Conservation (phyloP, 2,113 vertebrate species). For the Melanotaenia duboulayi region DNA sequence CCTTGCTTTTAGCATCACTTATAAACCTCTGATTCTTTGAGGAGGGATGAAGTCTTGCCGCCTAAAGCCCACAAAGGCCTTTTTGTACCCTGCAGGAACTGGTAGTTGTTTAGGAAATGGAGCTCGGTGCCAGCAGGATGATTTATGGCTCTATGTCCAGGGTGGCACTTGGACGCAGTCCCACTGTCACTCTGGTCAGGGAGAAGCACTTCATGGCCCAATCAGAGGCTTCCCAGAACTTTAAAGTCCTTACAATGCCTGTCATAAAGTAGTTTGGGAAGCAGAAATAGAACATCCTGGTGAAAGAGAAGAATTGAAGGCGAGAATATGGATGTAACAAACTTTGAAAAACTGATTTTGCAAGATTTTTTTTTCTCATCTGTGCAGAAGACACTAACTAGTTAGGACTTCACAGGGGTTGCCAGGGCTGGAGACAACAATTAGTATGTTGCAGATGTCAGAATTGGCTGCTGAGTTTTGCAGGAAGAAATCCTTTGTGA, state of each 20-base stretch:
- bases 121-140: slow-evolving; percentile 91
- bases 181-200: slow-evolving; percentile 93
- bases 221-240: slow-evolving; percentile 88
- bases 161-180: slow-evolving; percentile 94
- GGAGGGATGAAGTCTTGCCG: slow-evolving; percentile 72
- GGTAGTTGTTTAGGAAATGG: slow-evolving; percentile 90
- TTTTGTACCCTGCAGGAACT: slow-evolving; percentile 89
- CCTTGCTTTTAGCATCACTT: slow-evolving; percentile 69
- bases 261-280: slow-evolving; percentile 94
- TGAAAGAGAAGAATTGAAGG: slow-evolving; percentile 91
- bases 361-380: slow-evolving; percentile 77
- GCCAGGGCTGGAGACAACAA: slow-evolving; percentile 91
- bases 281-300: slow-evolving; percentile 85
- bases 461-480: slow-evolving; percentile 90
- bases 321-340: slow-evolving; percentile 91
- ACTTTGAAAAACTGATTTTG: slow-evolving; percentile 90
- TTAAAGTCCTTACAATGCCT: slow-evolving; percentile 94
- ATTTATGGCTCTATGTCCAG: slow-evolving; percentile 98
- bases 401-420: slow-evolving; percentile 93
- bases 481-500: slow-evolving; percentile 93
- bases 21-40: slow-evolving; percentile 77
- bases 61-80: slow-evolving; percentile 87
- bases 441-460: slow-evolving; percentile 95
- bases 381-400: slow-evolving; percentile 93
- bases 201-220: slow-evolving; percentile 85